phyloP scores from a whole-genome alignment of 2,797 vertebrate genomes.

The Perodicticus potto region DNA sequence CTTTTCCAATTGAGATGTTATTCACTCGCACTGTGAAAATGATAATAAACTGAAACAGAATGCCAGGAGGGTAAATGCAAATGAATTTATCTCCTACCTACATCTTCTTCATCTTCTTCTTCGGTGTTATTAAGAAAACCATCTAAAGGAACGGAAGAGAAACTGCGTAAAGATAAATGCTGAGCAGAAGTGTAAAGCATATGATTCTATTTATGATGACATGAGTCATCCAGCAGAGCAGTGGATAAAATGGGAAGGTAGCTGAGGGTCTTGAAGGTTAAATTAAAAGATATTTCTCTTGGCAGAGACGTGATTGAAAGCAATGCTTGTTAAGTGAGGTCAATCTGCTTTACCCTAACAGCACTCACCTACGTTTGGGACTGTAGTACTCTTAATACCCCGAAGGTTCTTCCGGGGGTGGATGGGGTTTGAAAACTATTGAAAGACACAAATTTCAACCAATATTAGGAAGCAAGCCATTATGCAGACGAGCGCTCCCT shows the following conservation, averaged over 20 bases:
- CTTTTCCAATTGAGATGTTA: neutral
- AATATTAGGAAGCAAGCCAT: constrained; percentile 52
- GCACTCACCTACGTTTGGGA: constrained; percentile 78
- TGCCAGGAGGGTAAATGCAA: neutral
- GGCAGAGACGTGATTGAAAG: neutral
- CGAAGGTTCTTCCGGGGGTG: constrained; percentile 66
- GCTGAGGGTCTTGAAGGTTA: neutral
- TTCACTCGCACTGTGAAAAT: neutral
- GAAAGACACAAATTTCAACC: constrained; percentile 76
- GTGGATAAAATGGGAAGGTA: neutral
- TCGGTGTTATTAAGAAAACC: constrained; percentile 57
- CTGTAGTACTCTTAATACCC: constrained; percentile 51
- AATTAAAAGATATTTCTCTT: neutral
- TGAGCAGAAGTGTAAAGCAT: neutral
- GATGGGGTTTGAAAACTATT: constrained; percentile 77
- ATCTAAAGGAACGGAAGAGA: constrained; percentile 66
- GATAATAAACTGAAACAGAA: neutral
- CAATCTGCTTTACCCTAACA: neutral
- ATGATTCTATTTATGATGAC: neutral
- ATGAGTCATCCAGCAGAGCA: neutral
- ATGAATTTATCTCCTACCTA: constrained; percentile 76
- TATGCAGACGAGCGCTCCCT: neutral
- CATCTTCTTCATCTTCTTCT: constrained; percentile 78
- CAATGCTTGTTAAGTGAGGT: neutral
- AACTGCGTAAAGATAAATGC: constrained; percentile 19